A percentile compares a stretch with the other conserved stretches of the same genome.
Conservation (phyloP, 2,888 invertebrate species). For the Trimorus sp. region DNA sequence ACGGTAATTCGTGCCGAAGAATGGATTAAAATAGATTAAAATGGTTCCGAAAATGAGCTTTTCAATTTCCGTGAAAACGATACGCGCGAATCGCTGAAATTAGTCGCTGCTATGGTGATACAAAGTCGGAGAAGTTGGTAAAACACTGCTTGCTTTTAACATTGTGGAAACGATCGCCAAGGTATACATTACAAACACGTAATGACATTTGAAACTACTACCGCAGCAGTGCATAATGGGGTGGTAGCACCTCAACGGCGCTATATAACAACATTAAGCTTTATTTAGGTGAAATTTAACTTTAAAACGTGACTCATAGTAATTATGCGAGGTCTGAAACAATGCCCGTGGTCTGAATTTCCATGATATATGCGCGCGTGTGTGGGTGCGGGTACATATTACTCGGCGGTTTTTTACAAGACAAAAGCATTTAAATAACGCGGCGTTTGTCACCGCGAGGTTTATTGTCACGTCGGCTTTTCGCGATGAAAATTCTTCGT, state of each 20-base stretch:
- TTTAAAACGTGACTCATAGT: slow-evolving; percentile 80
- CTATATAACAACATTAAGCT: slow-evolving; percentile 79
- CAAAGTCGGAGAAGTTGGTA: slow-evolving; percentile 66
- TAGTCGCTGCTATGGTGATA: slow-evolving; percentile 58
- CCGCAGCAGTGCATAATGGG: slow-evolving; percentile 69
- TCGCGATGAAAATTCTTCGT: slow-evolving; percentile 47
- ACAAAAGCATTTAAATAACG: slow-evolving; percentile 74
- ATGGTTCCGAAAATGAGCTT: slow-evolving; percentile 62
- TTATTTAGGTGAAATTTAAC: slow-evolving; percentile 80
- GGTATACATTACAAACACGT: slow-evolving; percentile 67
- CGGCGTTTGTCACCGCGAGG: slow-evolving; percentile 64
- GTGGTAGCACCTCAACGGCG: slow-evolving; percentile 66
- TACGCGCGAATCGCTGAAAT: slow-evolving; percentile 58
- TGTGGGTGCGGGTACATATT: slow-evolving; percentile 44
- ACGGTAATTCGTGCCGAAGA: slow-evolving; percentile 52
- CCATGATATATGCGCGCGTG: slow-evolving; percentile 75
- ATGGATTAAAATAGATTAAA: slow-evolving; percentile 56
- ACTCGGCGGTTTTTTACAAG: slow-evolving; percentile 75
- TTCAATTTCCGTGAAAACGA: slow-evolving; percentile 61
- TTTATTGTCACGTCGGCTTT: slow-evolving; percentile 60
- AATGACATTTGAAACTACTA: slow-evolving; percentile 71
- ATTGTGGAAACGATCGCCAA: slow-evolving; percentile 67
- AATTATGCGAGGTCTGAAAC: slow-evolving; percentile 80
- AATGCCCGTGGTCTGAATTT: slow-evolving; percentile 75
- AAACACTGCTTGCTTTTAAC: slow-evolving; percentile 67